A percentile compares a stretch with the other conserved stretches of the same genome.
phyloP scores from a whole-genome alignment of 2,888 invertebrate genomes.

The Agriotes lineatus region DNA sequence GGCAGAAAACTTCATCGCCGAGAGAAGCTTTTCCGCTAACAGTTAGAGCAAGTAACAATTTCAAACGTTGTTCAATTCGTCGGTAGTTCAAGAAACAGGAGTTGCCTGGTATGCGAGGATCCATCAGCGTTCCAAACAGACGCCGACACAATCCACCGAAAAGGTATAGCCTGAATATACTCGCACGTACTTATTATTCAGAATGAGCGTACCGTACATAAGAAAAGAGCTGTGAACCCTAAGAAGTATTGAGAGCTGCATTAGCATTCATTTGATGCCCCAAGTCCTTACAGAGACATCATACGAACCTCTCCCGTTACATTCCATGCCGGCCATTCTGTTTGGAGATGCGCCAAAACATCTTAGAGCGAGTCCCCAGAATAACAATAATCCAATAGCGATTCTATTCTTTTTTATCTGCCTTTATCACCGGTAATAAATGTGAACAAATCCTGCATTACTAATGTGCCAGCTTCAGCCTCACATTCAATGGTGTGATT shows the following conservation, averaged over 20 bases:
- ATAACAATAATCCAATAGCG: slow-evolving; percentile 27
- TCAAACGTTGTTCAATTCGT: no score
- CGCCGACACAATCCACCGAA: slow-evolving; percentile 27
- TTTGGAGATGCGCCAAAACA: slow-evolving; percentile 57
- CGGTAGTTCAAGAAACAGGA: no score
- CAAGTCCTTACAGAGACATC: slow-evolving; percentile 53
- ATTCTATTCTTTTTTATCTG: no score
- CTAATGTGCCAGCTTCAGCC: no score
- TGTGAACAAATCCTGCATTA: no score
- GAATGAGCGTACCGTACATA: slow-evolving; percentile 35
- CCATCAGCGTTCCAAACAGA: slow-evolving; percentile 6
- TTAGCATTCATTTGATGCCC: slow-evolving; percentile 52
- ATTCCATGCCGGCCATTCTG: slow-evolving; percentile 53
- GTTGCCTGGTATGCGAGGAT: not conserved
- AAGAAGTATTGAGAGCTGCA: slow-evolving; percentile 54
- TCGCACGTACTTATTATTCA: slow-evolving; percentile 35
- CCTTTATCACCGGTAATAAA: no score
- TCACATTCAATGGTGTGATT: no score
- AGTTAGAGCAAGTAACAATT: no score
- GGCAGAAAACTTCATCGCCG: no score
- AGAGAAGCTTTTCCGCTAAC: no score
- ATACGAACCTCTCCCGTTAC: slow-evolving; percentile 54
- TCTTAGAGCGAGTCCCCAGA: slow-evolving; percentile 40
- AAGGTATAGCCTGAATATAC: slow-evolving; percentile 36
- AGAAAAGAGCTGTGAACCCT: slow-evolving; percentile 45